Conservation (phyloP, 2,113 vertebrate genomes). For the Dasyurus viverrinus region DNA sequence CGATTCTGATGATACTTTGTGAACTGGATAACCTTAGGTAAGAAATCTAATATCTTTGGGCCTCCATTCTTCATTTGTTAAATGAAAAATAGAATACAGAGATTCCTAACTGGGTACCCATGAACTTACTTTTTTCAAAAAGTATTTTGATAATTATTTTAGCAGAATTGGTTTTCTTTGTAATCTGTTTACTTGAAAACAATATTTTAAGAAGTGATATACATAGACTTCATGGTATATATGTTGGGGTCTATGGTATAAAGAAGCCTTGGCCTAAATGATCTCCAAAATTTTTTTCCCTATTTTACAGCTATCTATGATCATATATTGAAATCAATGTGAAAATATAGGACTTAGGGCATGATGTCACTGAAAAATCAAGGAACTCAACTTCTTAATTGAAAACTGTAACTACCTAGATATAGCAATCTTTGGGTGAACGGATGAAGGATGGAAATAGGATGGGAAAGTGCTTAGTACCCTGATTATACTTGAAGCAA, state of each 20-base stretch:
- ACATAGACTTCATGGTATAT: background rate
- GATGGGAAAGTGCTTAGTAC: background rate
- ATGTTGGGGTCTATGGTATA: background rate
- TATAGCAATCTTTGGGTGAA: constrained; percentile 31
- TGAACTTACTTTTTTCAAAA: background rate
- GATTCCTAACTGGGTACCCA: background rate
- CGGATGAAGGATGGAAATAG: background rate
- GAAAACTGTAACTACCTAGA: background rate
- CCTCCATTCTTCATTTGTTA: background rate
- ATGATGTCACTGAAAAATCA: background rate
- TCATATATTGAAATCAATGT: constrained; percentile 4
- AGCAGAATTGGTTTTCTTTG: background rate
- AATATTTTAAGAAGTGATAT: background rate
- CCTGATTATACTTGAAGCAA: background rate
- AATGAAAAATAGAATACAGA: background rate
- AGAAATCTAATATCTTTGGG: background rate
- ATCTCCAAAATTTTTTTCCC: background rate
- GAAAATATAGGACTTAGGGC: background rate
- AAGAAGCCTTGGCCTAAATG: background rate
- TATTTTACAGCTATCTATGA: background rate
- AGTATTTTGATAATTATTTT: background rate
- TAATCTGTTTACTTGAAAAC: background rate
- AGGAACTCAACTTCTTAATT: background rate
- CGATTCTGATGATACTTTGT: background rate
- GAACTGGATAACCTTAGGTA: background rate